These are phyloP conservation scores for Habropoda laboriosa DNA, from an alignment of 1,140 invertebrate genomes.

Conservation along the genomic window DNA sequence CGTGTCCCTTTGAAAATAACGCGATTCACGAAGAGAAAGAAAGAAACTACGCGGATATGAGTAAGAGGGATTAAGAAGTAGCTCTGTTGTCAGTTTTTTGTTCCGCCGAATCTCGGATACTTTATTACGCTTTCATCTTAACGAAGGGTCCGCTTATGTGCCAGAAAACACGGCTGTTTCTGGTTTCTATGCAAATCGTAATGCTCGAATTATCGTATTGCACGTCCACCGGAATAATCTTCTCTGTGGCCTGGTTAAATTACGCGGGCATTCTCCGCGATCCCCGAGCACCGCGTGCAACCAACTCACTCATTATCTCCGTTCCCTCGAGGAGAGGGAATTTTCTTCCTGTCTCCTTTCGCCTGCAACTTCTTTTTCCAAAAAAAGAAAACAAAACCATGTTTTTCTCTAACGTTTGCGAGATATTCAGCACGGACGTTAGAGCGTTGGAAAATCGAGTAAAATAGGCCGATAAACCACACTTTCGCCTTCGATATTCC, in stretches of 20 bases:
- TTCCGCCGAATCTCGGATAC: background rate
- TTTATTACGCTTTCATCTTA: background rate
- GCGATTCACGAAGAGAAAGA: background rate
- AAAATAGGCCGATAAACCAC: too few species aligned
- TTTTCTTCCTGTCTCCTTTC: too few species aligned
- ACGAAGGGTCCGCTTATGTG: background rate
- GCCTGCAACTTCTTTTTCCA: too few species aligned
- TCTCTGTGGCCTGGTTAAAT: slow-evolving; percentile 16
- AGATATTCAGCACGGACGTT: too few species aligned
- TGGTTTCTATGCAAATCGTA: slow-evolving; percentile 7
- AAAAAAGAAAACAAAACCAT: too few species aligned
- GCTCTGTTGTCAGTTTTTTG: too few species aligned
- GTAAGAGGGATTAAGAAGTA: background rate
- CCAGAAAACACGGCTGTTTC: background rate
- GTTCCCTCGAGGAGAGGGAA: too few species aligned
- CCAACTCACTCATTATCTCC: too few species aligned
- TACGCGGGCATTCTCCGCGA: background rate
- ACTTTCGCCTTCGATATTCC: too few species aligned
- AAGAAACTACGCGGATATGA: background rate
- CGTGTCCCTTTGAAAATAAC: background rate
- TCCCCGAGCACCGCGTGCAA: too few species aligned
- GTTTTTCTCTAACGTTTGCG: too few species aligned
- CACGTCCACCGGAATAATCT: slow-evolving; percentile 6
- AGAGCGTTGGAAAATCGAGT: too few species aligned
- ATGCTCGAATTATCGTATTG: slow-evolving; percentile 28